Conservation (phyloP, 2,113 vertebrate genomes). For the Eira barbara region DNA sequence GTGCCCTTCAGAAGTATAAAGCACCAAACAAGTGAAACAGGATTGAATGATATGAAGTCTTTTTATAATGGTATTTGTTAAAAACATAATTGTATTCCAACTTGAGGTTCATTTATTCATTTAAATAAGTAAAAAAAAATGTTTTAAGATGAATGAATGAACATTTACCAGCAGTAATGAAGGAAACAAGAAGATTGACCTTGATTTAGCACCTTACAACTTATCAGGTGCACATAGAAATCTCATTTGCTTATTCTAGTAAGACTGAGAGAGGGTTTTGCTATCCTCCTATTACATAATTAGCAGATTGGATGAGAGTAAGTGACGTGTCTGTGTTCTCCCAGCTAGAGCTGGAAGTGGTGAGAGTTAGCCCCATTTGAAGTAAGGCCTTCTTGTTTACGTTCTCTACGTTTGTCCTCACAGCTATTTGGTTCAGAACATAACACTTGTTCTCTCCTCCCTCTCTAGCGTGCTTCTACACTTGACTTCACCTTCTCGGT, state of each 20-base stretch:
- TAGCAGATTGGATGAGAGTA: neutral
- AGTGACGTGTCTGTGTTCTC: neutral
- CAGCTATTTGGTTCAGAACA: neutral
- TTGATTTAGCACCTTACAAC: neutral
- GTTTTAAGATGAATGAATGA: neutral
- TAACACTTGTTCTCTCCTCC: neutral
- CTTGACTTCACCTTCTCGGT: neutral
- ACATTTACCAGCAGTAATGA: neutral
- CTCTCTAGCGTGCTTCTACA: neutral
- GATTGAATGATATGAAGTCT: neutral
- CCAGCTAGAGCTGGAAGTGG: neutral
- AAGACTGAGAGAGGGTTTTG: neutral
- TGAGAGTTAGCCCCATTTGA: neutral
- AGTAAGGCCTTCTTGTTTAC: neutral
- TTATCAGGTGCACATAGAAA: neutral
- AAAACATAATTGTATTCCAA: conserved; percentile 1
- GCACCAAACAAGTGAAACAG: neutral
- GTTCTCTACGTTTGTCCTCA: neutral
- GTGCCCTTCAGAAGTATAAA: neutral
- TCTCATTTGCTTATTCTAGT: neutral
- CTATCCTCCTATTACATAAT: neutral
- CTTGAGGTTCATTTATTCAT: neutral
- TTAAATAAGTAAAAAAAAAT: neutral
- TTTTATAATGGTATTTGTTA: neutral
- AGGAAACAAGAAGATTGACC: neutral